These are phyloP conservation scores for Mythimna loreyi DNA, from an alignment of 2,888 invertebrate species.

Conservation along the genomic window DNA sequence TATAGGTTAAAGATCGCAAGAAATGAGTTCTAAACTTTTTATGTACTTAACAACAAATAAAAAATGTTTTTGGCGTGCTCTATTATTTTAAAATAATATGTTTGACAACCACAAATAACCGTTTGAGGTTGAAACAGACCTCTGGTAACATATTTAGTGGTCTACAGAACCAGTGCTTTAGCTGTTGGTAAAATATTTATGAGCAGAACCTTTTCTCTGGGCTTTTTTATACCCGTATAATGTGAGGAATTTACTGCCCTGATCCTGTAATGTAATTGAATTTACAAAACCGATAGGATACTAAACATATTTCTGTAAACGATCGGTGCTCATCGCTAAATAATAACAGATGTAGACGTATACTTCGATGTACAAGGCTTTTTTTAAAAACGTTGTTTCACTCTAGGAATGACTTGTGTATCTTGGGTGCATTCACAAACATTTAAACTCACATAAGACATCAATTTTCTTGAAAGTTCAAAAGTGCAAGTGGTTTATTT, in stretches of 20 bases:
- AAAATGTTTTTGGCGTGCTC: background rate
- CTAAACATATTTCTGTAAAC: constrained; percentile 66
- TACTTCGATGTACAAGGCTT: too few species aligned
- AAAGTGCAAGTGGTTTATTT: too few species aligned
- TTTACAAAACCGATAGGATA: constrained; percentile 73
- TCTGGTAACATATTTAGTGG: constrained; percentile 53
- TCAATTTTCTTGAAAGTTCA: too few species aligned
- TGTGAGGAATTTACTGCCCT: constrained; percentile 81
- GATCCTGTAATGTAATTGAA: constrained; percentile 83
- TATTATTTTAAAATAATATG: background rate
- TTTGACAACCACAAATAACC: constrained; percentile 5
- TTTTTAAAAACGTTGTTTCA: too few species aligned
- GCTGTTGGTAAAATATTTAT: constrained; percentile 83
- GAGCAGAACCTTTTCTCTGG: constrained; percentile 79
- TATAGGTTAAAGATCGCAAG: background rate
- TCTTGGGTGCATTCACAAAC: too few species aligned
- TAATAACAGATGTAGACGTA: background rate
- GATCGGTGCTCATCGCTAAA: constrained; percentile 34
- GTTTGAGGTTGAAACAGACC: constrained; percentile 11
- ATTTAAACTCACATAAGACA: too few species aligned
- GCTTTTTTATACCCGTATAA: constrained; percentile 81
- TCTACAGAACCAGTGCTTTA: constrained; percentile 56
- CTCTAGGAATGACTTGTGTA: too few species aligned
- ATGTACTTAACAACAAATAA: background rate
- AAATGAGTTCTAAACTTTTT: background rate